phyloP scores from a whole-genome alignment of 2,113 vertebrate species.

The Nettapus auritus region DNA sequence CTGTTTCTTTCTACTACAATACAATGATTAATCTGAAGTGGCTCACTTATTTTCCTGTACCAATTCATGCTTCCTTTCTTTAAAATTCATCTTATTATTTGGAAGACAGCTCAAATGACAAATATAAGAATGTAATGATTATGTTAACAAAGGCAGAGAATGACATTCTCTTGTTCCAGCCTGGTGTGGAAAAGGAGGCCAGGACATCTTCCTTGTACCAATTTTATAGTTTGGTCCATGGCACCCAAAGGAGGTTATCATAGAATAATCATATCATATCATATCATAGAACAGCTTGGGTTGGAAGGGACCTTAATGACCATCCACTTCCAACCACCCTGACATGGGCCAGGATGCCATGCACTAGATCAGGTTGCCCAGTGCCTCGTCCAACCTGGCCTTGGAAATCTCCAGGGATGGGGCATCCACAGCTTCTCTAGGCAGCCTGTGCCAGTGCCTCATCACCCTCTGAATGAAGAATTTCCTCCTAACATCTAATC shows the following conservation, averaged over 20 bases:
- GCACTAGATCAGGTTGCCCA: too few species aligned
- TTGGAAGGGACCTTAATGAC: too few species aligned
- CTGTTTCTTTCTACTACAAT: background rate
- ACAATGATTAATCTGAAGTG: background rate
- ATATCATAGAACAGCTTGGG: too few species aligned
- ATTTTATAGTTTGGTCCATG: background rate
- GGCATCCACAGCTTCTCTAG: too few species aligned
- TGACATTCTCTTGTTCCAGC: background rate
- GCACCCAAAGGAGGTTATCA: background rate
- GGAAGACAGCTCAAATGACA: background rate
- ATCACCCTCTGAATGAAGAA: too few species aligned
- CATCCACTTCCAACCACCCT: too few species aligned
- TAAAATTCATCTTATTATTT: background rate
- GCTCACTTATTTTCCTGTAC: background rate
- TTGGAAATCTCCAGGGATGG: too few species aligned
- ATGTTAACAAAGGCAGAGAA: background rate
- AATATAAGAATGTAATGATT: background rate
- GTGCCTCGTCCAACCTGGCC: too few species aligned
- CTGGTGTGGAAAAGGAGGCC: background rate
- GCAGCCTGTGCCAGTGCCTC: too few species aligned
- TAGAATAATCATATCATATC: too few species aligned
- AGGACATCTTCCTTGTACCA: accelerated
- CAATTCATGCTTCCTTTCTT: background rate
- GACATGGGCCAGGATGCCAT: too few species aligned
- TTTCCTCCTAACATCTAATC: too few species aligned